Evolutionary conservation across 2,113 vertebrate species (phyloP), one percentile per base, ranked within the genome.

Genomic region (Callopanchax toddi): DNA sequence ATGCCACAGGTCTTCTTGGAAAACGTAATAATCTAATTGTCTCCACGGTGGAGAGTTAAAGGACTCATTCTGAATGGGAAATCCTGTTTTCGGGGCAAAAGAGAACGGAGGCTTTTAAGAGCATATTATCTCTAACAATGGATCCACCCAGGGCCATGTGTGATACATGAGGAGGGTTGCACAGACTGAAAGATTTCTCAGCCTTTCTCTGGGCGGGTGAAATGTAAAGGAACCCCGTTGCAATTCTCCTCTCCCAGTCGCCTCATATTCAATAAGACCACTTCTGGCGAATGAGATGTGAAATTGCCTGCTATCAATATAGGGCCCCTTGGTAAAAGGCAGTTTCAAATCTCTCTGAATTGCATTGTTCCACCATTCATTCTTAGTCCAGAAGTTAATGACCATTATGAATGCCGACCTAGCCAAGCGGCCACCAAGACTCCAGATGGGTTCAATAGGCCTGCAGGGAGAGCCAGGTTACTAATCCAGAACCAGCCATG

Each of bases 241-340:
- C 70, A 55, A 81, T 90, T 78, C 79, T 56, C 66, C 61, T 76
- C 57, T 83, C 71, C 78, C 58, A 23, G 61, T 66, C 67, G 68
- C 50, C 82, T 81, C 75, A 80, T 85, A 84, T 91, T 90, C 86
- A 90, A 88, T 91, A 87, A 88, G 67, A 53, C 46, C 61, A 69
- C 74, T 84, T 81, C 82, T 79, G 76, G 69, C 63, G 81, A 91
- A 89, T 89, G 87, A 86, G 80, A 88, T 87, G 82, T 88, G 87
- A 90, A 91, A 92, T 90, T 90, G 79, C 57, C 81, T 76, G 51
- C 83, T 83, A 83, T 89, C 82, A 75, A 79, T 81, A 70, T 58
- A 61, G 52, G 65, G 67, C 85, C 85, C 71, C 77, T 69, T 66
- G 77, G 67, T 87, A 75, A 86, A 86, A 89, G 78, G 67, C 56